A percentile compares a stretch with the other conserved stretches of the same genome.
Conservation (phyloP, 2,113 vertebrate genomes). For the Malurus cyaneus region DNA sequence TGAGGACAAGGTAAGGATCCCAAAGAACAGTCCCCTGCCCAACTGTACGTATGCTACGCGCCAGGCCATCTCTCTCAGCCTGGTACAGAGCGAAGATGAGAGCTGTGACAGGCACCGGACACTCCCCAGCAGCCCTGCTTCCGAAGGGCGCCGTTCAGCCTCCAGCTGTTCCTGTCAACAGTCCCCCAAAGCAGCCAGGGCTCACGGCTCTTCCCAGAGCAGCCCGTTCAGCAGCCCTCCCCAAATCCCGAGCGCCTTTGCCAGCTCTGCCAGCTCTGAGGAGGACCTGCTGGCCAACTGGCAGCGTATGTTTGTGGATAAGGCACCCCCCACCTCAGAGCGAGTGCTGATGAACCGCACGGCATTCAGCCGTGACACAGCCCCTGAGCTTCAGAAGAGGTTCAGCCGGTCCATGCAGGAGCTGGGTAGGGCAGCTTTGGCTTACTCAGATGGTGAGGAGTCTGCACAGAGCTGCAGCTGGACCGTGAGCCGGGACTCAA, state of each 20-base stretch:
- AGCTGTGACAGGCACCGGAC: conserved; percentile 68
- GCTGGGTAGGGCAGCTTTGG: conserved; percentile 57
- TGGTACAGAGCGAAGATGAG: conserved; percentile 84
- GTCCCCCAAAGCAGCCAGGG: conserved; percentile 68
- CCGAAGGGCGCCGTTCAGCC: conserved; percentile 66
- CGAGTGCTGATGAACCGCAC: conserved; percentile 81
- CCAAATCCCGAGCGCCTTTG: conserved; percentile 78
- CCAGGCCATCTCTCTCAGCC: conserved; percentile 95
- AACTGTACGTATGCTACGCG: conserved; percentile 96
- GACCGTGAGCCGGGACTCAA: conserved; percentile 84
- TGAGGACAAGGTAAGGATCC: conserved; percentile 94
- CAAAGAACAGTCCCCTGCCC: conserved; percentile 93
- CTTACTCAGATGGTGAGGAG: conserved; percentile 83
- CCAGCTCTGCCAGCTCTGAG: conserved; percentile 89
- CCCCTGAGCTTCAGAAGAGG: conserved; percentile 81
- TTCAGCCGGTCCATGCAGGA: conserved; percentile 75
- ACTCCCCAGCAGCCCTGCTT: conserved; percentile 80
- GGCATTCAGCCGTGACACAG: conserved; percentile 81
- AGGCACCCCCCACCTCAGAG: conserved; percentile 79
- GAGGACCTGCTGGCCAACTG: conserved; percentile 93
- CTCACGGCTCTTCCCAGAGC: conserved; percentile 78
- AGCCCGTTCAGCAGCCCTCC: conserved; percentile 82
- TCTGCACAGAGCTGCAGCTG: conserved; percentile 79
- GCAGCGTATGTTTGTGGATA: conserved; percentile 95
- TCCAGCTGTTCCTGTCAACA: conserved; percentile 75